Base-by-base conservation (phyloP, 2,888 invertebrate species). In the Xylota segnis region DNA sequence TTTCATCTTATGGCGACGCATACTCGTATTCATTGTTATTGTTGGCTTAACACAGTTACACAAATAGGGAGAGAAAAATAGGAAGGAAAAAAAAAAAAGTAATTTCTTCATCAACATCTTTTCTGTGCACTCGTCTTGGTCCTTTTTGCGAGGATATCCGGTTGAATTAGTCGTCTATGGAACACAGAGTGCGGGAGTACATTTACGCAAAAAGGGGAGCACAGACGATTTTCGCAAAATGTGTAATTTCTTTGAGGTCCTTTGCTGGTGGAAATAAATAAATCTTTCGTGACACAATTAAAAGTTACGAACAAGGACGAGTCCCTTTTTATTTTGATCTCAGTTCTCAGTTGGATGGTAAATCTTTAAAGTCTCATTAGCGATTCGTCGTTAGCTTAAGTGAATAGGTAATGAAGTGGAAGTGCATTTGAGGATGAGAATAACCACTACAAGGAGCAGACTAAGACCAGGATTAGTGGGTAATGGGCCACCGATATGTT, bases 141-240 rank as follows among this genome's bases (percentile, higher is more conserved):
- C 40, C 45, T 52, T 56, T 52, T 56, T 52, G 50, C 71, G 34
- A 81, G 84, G 84, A 86, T 81, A 81, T 86, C 84, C 84, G 84
- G 71, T 81, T 81, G 76, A 86, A 81, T 86, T 86, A 76, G 71
- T 54, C 45, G 45, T 59, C 66, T 72, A 27, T 58, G 43, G 27
- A 72, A 54, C 6, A 18, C 10, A 7, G 16, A 63, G 63, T 54
- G 16, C 5, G 34, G 45, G 54, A 63, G n/a, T n/a, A 59, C 43
- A 56, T 70, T 56, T 40, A 2, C 40, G 29, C 68, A 68, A 45
- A 45, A 68, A 16, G 61, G 63, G 50, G 18, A 34, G 43, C 34
- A 43, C 23, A 14, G 10, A 10, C 37, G 14, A 75, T 50, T 70
- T n/a, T 77, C 65, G 76, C 76, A 27, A 58, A 71, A 58, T 43